These are phyloP conservation scores for Smutsia temminckii DNA, from an alignment of 2,797 vertebrate genomes.

Conservation along the genomic window DNA sequence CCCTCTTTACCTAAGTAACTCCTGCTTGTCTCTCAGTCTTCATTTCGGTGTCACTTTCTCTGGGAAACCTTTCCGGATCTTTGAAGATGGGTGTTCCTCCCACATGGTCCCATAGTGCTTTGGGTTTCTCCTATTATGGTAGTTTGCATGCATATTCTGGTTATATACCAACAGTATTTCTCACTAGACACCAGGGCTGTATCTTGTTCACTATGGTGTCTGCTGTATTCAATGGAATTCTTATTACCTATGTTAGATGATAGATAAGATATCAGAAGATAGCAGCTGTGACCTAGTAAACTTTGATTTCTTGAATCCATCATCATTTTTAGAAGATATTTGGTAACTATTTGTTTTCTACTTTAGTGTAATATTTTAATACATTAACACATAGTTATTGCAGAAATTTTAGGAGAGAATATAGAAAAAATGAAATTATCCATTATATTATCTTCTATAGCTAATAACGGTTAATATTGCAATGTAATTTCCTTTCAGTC, in stretches of 20 bases:
- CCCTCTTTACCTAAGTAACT: not conserved
- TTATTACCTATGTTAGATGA: not conserved
- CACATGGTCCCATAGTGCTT: not conserved
- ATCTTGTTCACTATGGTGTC: not conserved
- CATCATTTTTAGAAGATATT: not conserved
- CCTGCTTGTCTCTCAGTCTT: not conserved
- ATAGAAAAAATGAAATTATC: slow-evolving; percentile 18
- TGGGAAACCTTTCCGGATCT: not conserved
- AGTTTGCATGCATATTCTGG: no score
- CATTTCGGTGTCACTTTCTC: not conserved
- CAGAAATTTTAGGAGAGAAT: not conserved
- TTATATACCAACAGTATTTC: not conserved
- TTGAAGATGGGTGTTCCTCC: not conserved
- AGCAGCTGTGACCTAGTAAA: not conserved
- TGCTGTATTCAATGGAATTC: not conserved
- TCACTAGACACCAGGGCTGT: not conserved
- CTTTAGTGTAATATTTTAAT: not conserved
- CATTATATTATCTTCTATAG: not conserved
- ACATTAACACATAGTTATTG: not conserved
- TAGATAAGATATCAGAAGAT: not conserved
- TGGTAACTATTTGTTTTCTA: not conserved
- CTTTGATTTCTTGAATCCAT: not conserved
- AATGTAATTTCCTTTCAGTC: not conserved
- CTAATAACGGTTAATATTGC: slow-evolving; percentile 1
- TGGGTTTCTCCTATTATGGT: not conserved